Base-by-base conservation (phyloP, 1,140 invertebrate genomes). In the Anastrepha ludens region DNA sequence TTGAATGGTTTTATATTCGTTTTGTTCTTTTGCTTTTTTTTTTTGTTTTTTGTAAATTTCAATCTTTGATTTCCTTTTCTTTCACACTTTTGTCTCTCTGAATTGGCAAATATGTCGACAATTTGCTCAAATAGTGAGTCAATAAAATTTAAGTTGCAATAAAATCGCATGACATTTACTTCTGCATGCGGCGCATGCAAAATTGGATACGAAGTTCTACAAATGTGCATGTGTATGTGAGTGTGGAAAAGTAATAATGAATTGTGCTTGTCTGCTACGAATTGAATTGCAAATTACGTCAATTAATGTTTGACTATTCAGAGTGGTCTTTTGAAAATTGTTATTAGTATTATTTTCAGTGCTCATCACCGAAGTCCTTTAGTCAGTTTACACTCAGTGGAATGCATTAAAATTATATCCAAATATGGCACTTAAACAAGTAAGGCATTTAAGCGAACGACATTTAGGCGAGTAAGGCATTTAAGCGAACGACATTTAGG, bases 81-180 rank as follows among this genome's bases (percentile, higher is more conserved):
- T 74, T 44, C 39, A n/a, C 41, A 74, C 67, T 74, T 74, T 47
- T 74, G 15, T 44, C 41, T 47, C 67, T 47, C 44, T 74, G 0
- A 2, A 15, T 74, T 74, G 67, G 39, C 41, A 74, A 47, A 47
- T 74, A 44, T 74, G 67, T 47, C 39, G 67, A 74, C 67, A 74
- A 74, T 74, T 74, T 47, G 67, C 17, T 74, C 67, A 74, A 74
- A 39, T 74, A 74, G 67, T 2, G 67, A 41, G 67, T 74, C 67
- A 41, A 74, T 74, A 74, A 74, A 74, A 74, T 74, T 74, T 74
- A 74, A 74, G 67, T 47, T 74, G 41, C 67, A 11, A 74, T 74
- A 44, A 74, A 74, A 74, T 74, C 11, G 41, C 17, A 74, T 17
- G 67, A n/a, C 41, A 47, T 74, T 74, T 74, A 15, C 39, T 47